Percentiles rank a stretch among this genome's conserved stretches.
Evolutionary conservation across 2,113 vertebrate species (phyloP).

Genomic region (Azemiops feae): DNA sequence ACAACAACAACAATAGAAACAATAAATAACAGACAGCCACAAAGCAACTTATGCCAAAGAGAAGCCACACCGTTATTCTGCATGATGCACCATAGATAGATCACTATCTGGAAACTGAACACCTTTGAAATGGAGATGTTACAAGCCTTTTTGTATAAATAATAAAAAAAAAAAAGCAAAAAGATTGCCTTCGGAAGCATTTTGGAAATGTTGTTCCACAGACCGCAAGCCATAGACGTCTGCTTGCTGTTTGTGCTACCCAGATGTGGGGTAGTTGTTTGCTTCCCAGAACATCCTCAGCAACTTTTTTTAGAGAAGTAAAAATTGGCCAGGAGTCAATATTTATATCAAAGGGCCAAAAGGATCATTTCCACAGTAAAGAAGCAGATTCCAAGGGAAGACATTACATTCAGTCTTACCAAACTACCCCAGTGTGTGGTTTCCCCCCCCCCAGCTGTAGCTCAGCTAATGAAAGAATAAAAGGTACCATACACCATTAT

Average conservation of each 20-base stretch:
- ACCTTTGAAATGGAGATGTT: slow-evolving; percentile 30
- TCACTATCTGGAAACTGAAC: slow-evolving; percentile 9
- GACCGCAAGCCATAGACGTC: slow-evolving; percentile 22
- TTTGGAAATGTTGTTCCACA: slow-evolving; percentile 5
- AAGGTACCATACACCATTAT: not conserved
- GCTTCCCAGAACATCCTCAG: not conserved
- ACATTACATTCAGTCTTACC: fast-evolving
- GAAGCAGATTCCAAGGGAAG: not conserved
- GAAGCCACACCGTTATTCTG: slow-evolving; percentile 15
- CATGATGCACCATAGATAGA: slow-evolving; percentile 7
- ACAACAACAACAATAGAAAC: not conserved
- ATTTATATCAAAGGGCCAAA: not conserved
- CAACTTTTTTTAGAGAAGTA: not conserved
- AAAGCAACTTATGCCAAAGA: slow-evolving; percentile 27
- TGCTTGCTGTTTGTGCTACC: not conserved
- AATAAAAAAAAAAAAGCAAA: slow-evolving; percentile 7
- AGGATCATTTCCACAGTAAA: not conserved
- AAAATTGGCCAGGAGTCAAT: not conserved
- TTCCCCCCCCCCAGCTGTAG: not conserved
- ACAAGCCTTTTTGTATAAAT: not conserved
- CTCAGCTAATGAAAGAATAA: not conserved
- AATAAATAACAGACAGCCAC: slow-evolving; percentile 44
- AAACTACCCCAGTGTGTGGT: not conserved
- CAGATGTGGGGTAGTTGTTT: not conserved
- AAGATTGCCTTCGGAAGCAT: slow-evolving; percentile 25